These are phyloP conservation scores for Typhlichthys eigenmanni DNA, from an alignment of 2,797 vertebrate species.

Conservation along the genomic window DNA sequence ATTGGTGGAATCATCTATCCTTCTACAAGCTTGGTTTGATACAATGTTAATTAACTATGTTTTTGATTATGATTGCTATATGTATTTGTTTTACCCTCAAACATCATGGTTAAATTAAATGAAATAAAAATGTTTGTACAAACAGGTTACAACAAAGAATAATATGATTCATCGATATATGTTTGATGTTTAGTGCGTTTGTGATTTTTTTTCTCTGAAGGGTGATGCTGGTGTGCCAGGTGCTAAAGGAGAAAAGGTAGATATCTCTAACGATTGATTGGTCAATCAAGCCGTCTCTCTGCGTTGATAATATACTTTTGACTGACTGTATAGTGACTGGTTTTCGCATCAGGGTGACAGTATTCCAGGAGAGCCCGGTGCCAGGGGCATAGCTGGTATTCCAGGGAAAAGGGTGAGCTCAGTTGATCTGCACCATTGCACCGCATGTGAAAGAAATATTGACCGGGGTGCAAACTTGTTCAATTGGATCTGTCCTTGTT, in stretches of 20 bases:
- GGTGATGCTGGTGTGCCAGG: constrained; percentile 75
- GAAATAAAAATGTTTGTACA: too few species aligned
- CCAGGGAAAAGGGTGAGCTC: constrained; percentile 78
- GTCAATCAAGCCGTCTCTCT: neutral
- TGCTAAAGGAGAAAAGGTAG: constrained; percentile 84
- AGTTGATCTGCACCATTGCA: neutral
- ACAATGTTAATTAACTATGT: too few species aligned
- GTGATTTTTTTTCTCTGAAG: constrained; percentile 55
- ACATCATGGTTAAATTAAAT: too few species aligned
- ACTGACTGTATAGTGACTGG: neutral
- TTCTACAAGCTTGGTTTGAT: too few species aligned
- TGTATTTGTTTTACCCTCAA: too few species aligned
- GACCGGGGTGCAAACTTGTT: neutral
- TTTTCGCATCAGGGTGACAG: constrained; percentile 76
- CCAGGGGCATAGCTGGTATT: constrained; percentile 77
- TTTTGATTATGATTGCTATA: too few species aligned
- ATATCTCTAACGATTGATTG: neutral
- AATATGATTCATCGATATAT: neutral
- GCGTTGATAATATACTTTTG: too few species aligned
- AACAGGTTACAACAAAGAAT: too few species aligned
- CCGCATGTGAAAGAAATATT: neutral
- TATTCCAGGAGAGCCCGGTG: constrained; percentile 77
- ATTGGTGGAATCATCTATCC: too few species aligned
- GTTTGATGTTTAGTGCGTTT: neutral
- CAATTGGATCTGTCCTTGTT: neutral